Evolutionary conservation across 2,797 vertebrate species (phyloP), one percentile per base, ranked within the genome.

Genomic region (Tarsius wallacei): DNA sequence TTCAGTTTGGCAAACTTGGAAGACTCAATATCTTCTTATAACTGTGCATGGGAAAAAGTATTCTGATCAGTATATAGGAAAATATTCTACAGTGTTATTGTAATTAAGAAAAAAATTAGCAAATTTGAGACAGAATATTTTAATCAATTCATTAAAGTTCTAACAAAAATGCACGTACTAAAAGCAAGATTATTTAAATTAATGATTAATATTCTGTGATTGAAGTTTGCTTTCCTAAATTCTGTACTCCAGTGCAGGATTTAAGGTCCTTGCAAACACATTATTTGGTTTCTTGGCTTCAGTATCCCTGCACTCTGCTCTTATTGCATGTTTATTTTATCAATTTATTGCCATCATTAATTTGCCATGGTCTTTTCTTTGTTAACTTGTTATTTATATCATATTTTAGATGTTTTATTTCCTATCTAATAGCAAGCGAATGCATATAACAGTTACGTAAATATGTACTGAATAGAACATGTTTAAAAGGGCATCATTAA

Each of bases 101-200:
- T 28, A 88, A 51, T 36, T 71, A 71, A 71, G 33, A 64, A 19
- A 53, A 77, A 57, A 90, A 36, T 47, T 33, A 59, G 70, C 28
- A 71, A 57, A 57, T 64, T 61, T 70, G 21, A 95, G 68, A 17
- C 24, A 68, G n/a, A 36, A 49, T 42, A 91, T 87, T 95, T 94
- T 66, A 64, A 90, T 87, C 4, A 81, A 66, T 89, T 86, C 2
- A 47, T 77, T 87, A 63, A 94, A 68, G 36, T 78, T 94, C 42
- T 93, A 71, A 87, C 61, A 4, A 85, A 70, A 14, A 21, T 36
- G 2, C 1, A n/a, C 57, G 57, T 57, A 80, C 10, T 78, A 73
- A 85, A 87, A 71, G 6, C 26, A 57, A 47, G 9, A 47, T 42
- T 49, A 57, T 61, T 93, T 71, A 74, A 73, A 28, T 87, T 64